Evolutionary conservation across 2,888 invertebrate species (phyloP), one percentile per base, ranked within the genome.

Genomic region (Antheraea assamensis): DNA sequence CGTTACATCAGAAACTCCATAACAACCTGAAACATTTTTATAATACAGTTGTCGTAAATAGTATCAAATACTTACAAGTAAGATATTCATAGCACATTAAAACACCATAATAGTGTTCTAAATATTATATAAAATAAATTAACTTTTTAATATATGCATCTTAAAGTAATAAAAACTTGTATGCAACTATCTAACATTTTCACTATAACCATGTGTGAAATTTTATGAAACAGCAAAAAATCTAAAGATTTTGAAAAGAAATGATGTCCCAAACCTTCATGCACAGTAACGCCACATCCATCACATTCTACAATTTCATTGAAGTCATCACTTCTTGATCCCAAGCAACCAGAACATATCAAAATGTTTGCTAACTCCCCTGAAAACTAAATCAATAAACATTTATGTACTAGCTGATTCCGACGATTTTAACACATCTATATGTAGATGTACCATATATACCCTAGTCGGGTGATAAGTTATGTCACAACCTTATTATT

Each of bases 291-390:
- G 3, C 98, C 98, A 92, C 99, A 99, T 31, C 98, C 97, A 93
- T 99, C 99, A 92, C 99, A 99, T 91, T 99, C 99, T 0, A 99
- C 98, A 81, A 99, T 98, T 92, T 99, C 99, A 94, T 99, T 99
- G 74, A 97, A 96, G 82, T 98, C 98, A 92, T 98, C 98, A 90
- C 98, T 98, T 81, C 97, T 96, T 80, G 99, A 99, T 0, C 99
- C 98, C 73, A 99, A 95, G 87, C 99, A 99, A 1, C 98, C 98
- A 83, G 98, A 97, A 87, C 99, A 99, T 78, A 99, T 98, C 71
- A 98, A 92, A 81, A 98, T 96, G 87, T 97, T 96, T 0, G 96
- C 95, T 76, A 96, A 87, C 73, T 94, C 93, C 77, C 89, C 88
- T 74, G 93, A 92, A 80, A 93, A 90, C 94, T 94, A 61, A 61